Evolutionary conservation across 2,113 vertebrate species (phyloP).

Genomic region (Stomatorhinus ivindoensis): DNA sequence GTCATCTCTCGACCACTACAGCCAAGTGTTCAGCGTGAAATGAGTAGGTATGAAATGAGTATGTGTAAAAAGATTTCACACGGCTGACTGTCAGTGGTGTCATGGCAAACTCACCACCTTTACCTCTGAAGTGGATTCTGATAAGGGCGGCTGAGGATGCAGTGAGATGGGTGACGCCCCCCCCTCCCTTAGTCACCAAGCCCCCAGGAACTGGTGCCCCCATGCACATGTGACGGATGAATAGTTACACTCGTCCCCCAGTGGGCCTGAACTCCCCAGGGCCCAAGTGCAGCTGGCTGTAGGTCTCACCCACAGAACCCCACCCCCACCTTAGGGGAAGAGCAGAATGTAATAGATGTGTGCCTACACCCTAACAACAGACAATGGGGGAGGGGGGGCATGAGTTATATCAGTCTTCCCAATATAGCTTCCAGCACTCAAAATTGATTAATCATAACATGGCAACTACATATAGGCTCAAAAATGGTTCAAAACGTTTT

Average conservation of each 20-base stretch:
- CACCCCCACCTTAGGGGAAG: not conserved
- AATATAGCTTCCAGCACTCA: not conserved
- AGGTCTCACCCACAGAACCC: not conserved
- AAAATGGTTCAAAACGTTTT: not conserved
- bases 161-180: not conserved
- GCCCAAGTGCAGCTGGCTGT: not conserved
- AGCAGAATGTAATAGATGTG: not conserved
- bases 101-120: not conserved
- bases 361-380: not conserved
- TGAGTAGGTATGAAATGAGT: not conserved
- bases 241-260: not conserved
- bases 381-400: not conserved
- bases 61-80: too few relatives aligned
- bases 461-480: not conserved
- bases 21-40: not conserved
- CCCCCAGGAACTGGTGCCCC: not conserved
- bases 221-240: not conserved
- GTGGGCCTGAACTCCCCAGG: not conserved
- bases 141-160: not conserved
- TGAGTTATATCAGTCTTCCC: not conserved
- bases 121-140: not conserved
- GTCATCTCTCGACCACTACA: not conserved
- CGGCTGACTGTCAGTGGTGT: not conserved
- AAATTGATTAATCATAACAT: not conserved
- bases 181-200: not conserved